Evolutionary conservation across 2,888 invertebrate genomes (phyloP).

Genomic region (Lordiphosa andalusiaca): DNA sequence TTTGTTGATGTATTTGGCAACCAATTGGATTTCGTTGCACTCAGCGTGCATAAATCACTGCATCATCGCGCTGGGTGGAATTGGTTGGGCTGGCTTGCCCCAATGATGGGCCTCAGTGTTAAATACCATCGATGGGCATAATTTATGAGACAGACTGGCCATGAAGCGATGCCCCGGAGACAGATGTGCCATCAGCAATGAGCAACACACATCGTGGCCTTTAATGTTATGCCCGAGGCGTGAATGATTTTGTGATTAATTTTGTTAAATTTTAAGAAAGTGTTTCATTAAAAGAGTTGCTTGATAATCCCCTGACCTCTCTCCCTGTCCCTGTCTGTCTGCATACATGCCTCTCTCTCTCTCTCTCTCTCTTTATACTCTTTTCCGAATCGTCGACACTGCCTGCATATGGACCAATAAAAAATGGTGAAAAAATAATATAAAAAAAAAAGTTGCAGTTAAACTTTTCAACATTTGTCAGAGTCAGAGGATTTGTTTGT

Average conservation of each 20-base stretch:
- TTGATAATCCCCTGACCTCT: slow-evolving; percentile 28
- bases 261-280: not conserved
- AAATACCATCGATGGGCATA: slow-evolving; percentile 53
- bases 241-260: slow-evolving; percentile 9
- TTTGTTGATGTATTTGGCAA: slow-evolving; percentile 14
- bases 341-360: slow-evolving; percentile 21
- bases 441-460: slow-evolving; percentile 56
- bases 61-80: slow-evolving; percentile 21
- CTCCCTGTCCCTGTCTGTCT: not conserved
- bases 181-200: slow-evolving; percentile 63
- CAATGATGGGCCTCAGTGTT: slow-evolving; percentile 48
- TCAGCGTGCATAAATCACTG: slow-evolving; percentile 61
- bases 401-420: slow-evolving; percentile 24
- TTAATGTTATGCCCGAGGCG: slow-evolving; percentile 29
- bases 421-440: slow-evolving; percentile 4
- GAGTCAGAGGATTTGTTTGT: slow-evolving; percentile 73
- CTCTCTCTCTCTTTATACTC: slow-evolving; percentile 9
- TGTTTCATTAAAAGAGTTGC: too few relatives aligned
- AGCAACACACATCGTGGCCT: slow-evolving; percentile 27
- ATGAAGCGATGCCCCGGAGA: slow-evolving; percentile 46
- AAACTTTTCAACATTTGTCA: slow-evolving; percentile 71
- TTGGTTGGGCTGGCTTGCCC: slow-evolving; percentile 24
- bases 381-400: slow-evolving; percentile 9
- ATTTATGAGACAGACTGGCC: slow-evolving; percentile 56
- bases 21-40: slow-evolving; percentile 66